Percentiles rank a stretch among this genome's conserved stretches.
Evolutionary conservation across 1,140 invertebrate species (phyloP).

Genomic region (Micrasema minimum): DNA sequence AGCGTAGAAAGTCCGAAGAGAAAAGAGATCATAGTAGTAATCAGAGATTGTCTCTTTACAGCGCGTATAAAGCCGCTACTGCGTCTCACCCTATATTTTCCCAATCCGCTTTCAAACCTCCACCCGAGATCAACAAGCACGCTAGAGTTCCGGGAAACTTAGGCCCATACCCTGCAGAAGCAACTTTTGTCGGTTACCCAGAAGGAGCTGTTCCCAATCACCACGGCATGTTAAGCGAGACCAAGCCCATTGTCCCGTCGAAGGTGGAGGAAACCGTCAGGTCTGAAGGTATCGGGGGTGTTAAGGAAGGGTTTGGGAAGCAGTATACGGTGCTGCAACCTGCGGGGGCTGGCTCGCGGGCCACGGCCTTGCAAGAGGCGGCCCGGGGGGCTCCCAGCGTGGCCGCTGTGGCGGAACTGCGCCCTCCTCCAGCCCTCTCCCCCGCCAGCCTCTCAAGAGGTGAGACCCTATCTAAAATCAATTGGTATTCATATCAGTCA

Average conservation of each 20-base stretch:
- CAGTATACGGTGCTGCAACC: slow-evolving; percentile 88
- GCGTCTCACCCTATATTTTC: slow-evolving; percentile 72
- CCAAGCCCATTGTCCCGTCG: slow-evolving; percentile 51
- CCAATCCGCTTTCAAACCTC: slow-evolving; percentile 80
- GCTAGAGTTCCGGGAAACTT: slow-evolving; percentile 59
- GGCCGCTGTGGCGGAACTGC: slow-evolving; percentile 71
- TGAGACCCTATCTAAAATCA: slow-evolving; percentile 57
- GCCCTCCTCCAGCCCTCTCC: slow-evolving; percentile 72
- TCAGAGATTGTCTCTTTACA: slow-evolving; percentile 62
- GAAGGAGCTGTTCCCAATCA: slow-evolving; percentile 27
- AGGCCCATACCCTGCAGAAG: slow-evolving; percentile 72
- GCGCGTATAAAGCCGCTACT: slow-evolving; percentile 67
- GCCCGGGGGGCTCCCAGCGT: slow-evolving; percentile 72
- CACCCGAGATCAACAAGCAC: slow-evolving; percentile 68
- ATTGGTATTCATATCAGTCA: neutral
- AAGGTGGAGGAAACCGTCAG: slow-evolving; percentile 56
- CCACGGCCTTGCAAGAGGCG: slow-evolving; percentile 81
- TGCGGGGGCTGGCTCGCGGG: slow-evolving; percentile 78
- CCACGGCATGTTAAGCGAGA: slow-evolving; percentile 59
- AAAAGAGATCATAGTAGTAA: slow-evolving; percentile 64
- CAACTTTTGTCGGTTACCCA: slow-evolving; percentile 72
- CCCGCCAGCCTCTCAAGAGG: slow-evolving; percentile 80
- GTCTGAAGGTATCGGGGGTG: slow-evolving; percentile 52
- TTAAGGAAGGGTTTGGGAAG: slow-evolving; percentile 62
- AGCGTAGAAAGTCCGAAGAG: slow-evolving; percentile 63